phyloP scores from a whole-genome alignment of 2,888 invertebrate species.

The Tenthredo distinguenda region DNA sequence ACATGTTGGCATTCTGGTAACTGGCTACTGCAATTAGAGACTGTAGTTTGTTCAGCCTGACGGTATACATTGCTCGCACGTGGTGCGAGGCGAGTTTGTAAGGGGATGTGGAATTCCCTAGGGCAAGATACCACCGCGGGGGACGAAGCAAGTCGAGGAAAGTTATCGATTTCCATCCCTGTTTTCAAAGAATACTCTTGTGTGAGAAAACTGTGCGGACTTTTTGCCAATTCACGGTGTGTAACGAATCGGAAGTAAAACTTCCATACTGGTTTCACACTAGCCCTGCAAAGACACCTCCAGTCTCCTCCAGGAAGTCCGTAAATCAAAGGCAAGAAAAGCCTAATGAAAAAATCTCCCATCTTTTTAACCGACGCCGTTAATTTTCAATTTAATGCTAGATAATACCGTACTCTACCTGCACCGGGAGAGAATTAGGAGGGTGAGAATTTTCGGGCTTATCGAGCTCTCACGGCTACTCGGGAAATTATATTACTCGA shows the following conservation, averaged over 20 bases:
- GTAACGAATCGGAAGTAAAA: neutral
- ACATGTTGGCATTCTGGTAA: slow-evolving; percentile 5
- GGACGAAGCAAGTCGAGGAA: neutral
- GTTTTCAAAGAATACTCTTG: neutral
- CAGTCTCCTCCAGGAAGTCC: neutral
- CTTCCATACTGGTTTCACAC: neutral
- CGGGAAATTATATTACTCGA: slow-evolving; percentile 34
- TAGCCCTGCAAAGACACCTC: neutral
- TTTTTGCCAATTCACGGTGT: neutral
- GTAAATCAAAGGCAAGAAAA: neutral
- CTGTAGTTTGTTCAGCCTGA: slow-evolving; percentile 16
- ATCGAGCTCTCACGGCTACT: slow-evolving; percentile 37
- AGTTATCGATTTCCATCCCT: slow-evolving; percentile 21
- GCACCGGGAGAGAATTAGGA: neutral
- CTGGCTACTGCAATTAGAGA: slow-evolving; percentile 9
- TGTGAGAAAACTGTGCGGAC: neutral
- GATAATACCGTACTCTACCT: neutral
- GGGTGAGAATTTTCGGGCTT: slow-evolving; percentile 12
- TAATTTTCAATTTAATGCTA: neutral
- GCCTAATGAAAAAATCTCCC: neutral
- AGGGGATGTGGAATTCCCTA: neutral
- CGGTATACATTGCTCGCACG: slow-evolving; percentile 25
- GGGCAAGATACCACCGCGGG: neutral
- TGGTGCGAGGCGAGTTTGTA: neutral
- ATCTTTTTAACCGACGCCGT: neutral